Evolutionary conservation across 2,888 invertebrate species (phyloP), one percentile per base, ranked within the genome.

Genomic region (Acrobeloides nanus): DNA sequence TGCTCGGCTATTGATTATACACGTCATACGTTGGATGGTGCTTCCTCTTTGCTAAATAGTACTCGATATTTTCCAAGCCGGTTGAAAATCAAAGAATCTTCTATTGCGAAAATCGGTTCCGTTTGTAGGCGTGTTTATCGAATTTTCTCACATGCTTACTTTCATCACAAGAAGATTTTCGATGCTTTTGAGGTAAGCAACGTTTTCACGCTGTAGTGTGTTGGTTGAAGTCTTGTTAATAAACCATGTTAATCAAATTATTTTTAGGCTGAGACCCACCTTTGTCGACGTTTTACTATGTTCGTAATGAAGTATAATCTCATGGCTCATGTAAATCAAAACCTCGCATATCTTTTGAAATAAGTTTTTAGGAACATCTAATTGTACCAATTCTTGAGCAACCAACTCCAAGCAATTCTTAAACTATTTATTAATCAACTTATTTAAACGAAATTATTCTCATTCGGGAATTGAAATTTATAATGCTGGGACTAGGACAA

Each of bases 1-100:
- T 97, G 97, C 77, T 89, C 95, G 48, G 97, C 97, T 44, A 97
- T 99, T 75, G 95, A 97, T 78, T 97, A 97, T 74, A 97, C 95
- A 1, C 81, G 97, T 64, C 97, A 97, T 75, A 97, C 97, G 34
- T 80, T 97, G 55, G 97, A 99, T 78, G 95, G 97, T 26, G 97
- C 97, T 57, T 93, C 95, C 57, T 93, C 93, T 79, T 81, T 97
- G 67, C 82, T 97, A 55, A 99, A 97, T 79, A 93, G 90, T 79
- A 95, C 93, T 79, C 95, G 97, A 82, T 99, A 97, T 78, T 97
- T 97, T 79, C 97, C 97, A 55, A 95, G 93, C 84, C 85, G 89
- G 76, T 89, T 97, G 46, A 93, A 89, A 78, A 95, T 97, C 77
- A 93, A 95, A 77, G 97, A 97, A 75, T 89, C 95, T 12, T 95